Conservation (phyloP, 2,888 invertebrate genomes). For the Chalcis sispes region DNA sequence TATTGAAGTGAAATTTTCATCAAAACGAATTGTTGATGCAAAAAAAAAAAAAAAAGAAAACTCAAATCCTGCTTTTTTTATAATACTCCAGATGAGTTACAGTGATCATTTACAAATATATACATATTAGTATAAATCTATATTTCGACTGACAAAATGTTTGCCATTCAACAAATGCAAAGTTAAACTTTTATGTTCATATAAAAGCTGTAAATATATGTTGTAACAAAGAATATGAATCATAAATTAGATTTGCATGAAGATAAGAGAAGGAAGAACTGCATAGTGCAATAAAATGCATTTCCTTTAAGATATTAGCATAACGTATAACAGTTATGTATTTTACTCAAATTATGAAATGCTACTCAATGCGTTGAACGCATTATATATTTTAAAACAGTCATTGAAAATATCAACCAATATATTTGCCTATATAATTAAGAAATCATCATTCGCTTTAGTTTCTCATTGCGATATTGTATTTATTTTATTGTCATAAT, state of each 20-base stretch:
- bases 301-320: slow-evolving; percentile 24
- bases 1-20: background rate
- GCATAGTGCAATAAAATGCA: slow-evolving; percentile 49
- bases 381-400: slow-evolving; percentile 28
- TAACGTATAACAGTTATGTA: slow-evolving; percentile 15
- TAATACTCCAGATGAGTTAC: slow-evolving; percentile 10
- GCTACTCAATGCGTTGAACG: slow-evolving; percentile 47
- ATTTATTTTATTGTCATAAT: background rate
- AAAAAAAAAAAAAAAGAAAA: no score
- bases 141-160: background rate
- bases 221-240: slow-evolving; percentile 49
- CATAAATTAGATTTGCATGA: slow-evolving; percentile 3
- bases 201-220: slow-evolving; percentile 44
- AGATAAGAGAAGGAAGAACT: slow-evolving; percentile 12
- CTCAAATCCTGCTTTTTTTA: slow-evolving; percentile 4
- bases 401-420: slow-evolving; percentile 21
- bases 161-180: slow-evolving; percentile 2
- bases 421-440: slow-evolving; percentile 3
- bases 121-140: slow-evolving; percentile 11
- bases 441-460: slow-evolving; percentile 25
- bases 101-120: slow-evolving; percentile 14
- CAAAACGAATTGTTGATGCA: slow-evolving; percentile 2
- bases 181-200: slow-evolving; percentile 32
- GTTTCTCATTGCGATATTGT: background rate
- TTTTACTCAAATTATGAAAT: slow-evolving; percentile 17